phyloP scores from a whole-genome alignment of 64 coral and sea anemone species.

The Hydrozoanthus tunicans region DNA sequence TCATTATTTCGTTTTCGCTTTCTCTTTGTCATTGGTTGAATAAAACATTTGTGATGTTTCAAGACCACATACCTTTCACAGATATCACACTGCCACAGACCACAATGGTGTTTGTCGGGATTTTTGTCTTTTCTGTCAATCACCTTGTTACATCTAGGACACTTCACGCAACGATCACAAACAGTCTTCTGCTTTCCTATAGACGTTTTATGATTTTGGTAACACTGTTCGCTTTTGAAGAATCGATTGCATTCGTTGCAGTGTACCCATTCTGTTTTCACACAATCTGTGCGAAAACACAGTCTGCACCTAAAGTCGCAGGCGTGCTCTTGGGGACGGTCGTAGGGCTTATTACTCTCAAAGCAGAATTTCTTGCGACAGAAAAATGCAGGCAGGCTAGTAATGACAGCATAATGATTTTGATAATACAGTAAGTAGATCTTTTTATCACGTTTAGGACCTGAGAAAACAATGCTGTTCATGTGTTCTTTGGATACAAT shows the following conservation, averaged over 20 bases:
- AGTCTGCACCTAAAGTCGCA: slow-evolving; percentile 47
- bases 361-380: slow-evolving; percentile 9
- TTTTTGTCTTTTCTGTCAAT: slow-evolving; percentile 21
- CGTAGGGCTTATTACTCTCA: slow-evolving; percentile 49
- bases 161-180: slow-evolving; percentile 39
- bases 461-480: background rate
- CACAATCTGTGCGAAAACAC: slow-evolving; percentile 34
- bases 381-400: slow-evolving; percentile 30
- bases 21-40: slow-evolving; percentile 19
- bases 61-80: slow-evolving; percentile 21
- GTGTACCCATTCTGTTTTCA: background rate
- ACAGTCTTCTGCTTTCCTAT: background rate
- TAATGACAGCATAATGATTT: slow-evolving; percentile 40
- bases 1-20: slow-evolving; percentile 9
- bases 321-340: slow-evolving; percentile 24
- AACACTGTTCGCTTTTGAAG: slow-evolving; percentile 59
- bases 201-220: slow-evolving; percentile 3
- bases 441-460: too few species aligned
- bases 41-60: slow-evolving; percentile 19
- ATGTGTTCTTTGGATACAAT: slow-evolving; percentile 38
- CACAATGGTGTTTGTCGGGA: slow-evolving; percentile 25
- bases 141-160: slow-evolving; percentile 48
- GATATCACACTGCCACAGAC: background rate
- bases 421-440: slow-evolving; percentile 30
- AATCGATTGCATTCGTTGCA: slow-evolving; percentile 43